A percentile compares a stretch with the other conserved stretches of the same genome.
Conservation (phyloP, 2,888 invertebrate genomes). For the Ecdyonurus torrentis region DNA sequence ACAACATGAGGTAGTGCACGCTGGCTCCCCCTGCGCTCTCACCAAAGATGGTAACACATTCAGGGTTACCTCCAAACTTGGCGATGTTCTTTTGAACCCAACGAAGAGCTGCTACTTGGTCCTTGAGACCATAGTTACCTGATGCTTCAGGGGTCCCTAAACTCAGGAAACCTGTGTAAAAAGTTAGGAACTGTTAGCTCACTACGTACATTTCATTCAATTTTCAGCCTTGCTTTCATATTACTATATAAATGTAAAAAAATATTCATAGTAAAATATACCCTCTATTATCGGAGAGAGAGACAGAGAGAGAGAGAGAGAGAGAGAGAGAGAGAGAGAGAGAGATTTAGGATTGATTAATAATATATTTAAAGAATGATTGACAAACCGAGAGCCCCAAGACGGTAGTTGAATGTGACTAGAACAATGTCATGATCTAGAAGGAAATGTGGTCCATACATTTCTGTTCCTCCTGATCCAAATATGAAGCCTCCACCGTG, state of each 20-base stretch:
- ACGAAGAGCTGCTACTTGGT: slow-evolving; percentile 5
- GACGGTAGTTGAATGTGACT: slow-evolving; percentile 7
- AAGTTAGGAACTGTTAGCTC: no score
- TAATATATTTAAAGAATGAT: background rate
- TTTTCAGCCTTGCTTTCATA: no score
- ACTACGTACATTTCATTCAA: no score
- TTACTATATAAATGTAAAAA: background rate
- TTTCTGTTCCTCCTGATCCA: slow-evolving; percentile 5
- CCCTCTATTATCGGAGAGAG: background rate
- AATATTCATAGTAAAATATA: background rate
- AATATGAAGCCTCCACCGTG: slow-evolving; percentile 8
- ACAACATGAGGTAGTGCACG: slow-evolving; percentile 7
- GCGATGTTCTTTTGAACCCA: slow-evolving; percentile 7
- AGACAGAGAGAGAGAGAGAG: background rate
- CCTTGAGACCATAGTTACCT: slow-evolving; percentile 8
- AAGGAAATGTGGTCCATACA: slow-evolving; percentile 8
- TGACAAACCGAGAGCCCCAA: slow-evolving; percentile 6
- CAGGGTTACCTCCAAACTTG: slow-evolving; percentile 7
- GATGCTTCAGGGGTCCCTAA: slow-evolving; percentile 4
- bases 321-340: no score
- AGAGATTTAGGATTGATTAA: no score
- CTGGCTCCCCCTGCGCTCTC: slow-evolving; percentile 10
- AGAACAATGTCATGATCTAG: slow-evolving; percentile 7
- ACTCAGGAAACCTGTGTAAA: slow-evolving; percentile 2
- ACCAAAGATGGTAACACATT: slow-evolving; percentile 7